phyloP scores from a whole-genome alignment of 2,113 vertebrate species.

The Sturnus vulgaris region DNA sequence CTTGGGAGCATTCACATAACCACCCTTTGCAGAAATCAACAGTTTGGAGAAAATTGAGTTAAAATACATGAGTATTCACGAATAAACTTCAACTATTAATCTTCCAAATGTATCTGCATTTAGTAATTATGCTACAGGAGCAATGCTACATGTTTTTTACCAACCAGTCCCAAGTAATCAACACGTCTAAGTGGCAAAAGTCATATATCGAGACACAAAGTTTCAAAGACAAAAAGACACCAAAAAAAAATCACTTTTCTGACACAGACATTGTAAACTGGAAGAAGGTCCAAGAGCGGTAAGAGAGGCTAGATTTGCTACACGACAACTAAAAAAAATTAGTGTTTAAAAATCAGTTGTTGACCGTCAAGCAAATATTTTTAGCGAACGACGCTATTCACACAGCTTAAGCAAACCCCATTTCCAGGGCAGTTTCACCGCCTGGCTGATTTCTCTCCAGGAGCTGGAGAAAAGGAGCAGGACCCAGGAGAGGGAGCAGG shows the following conservation, averaged over 20 bases:
- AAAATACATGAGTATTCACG: not conserved
- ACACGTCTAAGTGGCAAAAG: not conserved
- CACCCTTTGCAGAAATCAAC: not conserved
- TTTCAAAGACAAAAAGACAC: not conserved
- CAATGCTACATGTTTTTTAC: not conserved
- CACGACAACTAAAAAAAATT: accelerated
- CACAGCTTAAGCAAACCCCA: not conserved
- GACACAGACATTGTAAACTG: not conserved
- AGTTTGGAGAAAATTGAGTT: not conserved
- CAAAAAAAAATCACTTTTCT: not conserved
- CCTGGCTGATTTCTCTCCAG: not conserved
- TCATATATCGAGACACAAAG: not conserved
- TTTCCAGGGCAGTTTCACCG: not conserved
- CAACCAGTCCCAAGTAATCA: not conserved
- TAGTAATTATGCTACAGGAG: not conserved
- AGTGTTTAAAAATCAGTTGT: not conserved
- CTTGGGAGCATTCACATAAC: conserved; percentile 26
- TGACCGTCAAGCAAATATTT: not conserved
- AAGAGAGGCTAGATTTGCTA: not conserved
- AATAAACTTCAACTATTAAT: not conserved
- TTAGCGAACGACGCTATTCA: not conserved
- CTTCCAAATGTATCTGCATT: not conserved
- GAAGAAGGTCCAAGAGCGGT: not conserved
- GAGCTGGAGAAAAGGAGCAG: not conserved
- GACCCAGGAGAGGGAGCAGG: not conserved